Evolutionary conservation across 2,113 vertebrate species (phyloP).

Genomic region (Reinhardtius hippoglossoides): DNA sequence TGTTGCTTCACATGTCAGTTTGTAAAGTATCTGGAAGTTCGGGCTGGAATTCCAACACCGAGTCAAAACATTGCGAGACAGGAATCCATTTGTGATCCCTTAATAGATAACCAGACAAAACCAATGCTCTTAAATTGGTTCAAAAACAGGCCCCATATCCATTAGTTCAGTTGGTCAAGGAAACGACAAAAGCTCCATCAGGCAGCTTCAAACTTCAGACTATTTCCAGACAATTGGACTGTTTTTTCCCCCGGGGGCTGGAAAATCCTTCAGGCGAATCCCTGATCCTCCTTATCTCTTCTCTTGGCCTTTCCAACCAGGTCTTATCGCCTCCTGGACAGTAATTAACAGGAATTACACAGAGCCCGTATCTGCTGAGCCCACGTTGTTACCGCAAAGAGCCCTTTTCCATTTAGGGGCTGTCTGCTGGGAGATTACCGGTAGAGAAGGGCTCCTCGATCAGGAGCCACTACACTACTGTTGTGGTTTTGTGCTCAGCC

Average conservation of each 20-base stretch:
- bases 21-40: no score
- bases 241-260: slow-evolving; percentile 50
- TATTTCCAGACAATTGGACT: slow-evolving; percentile 51
- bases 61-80: background rate
- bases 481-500: slow-evolving; percentile 30
- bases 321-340: slow-evolving; percentile 75
- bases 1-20: no score
- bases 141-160: no score
- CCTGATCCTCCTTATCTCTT: slow-evolving; percentile 76
- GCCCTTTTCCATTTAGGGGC: slow-evolving; percentile 68
- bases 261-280: slow-evolving; percentile 64
- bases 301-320: slow-evolving; percentile 69
- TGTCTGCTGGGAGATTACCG: slow-evolving; percentile 72
- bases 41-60: background rate
- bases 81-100: background rate
- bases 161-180: background rate
- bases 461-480: slow-evolving; percentile 41
- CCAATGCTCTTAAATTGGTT: background rate
- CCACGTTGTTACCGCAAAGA: slow-evolving; percentile 53
- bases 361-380: slow-evolving; percentile 68
- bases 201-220: slow-evolving; percentile 33
- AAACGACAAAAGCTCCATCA: slow-evolving; percentile 19
- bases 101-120: background rate
- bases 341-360: slow-evolving; percentile 83
- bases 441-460: slow-evolving; percentile 46